Evolutionary conservation across 64 coral and sea anemone genomes (phyloP).

Genomic region (Porites lutea): DNA sequence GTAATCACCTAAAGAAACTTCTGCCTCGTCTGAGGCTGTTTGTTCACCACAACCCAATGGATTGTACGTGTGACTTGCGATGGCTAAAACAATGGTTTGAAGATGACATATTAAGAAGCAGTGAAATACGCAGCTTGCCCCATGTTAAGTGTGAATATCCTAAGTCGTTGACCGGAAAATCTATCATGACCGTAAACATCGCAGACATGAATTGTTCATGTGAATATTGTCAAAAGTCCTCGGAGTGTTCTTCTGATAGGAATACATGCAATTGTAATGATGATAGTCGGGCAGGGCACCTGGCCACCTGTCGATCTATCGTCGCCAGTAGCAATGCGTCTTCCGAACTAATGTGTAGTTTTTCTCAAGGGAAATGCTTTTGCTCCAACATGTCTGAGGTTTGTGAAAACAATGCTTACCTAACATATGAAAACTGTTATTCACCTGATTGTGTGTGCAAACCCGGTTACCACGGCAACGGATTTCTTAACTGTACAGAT

Average conservation of each 20-base stretch:
- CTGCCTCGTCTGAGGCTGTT: background rate
- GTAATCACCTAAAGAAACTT: background rate
- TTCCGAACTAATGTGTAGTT: slow-evolving; percentile 11
- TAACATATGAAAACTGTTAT: background rate
- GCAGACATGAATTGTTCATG: slow-evolving; percentile 10
- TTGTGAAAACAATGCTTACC: background rate
- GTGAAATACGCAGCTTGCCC: background rate
- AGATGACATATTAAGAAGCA: background rate
- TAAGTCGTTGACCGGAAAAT: background rate
- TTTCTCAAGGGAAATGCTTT: slow-evolving; percentile 13
- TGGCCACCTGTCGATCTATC: slow-evolving; percentile 1
- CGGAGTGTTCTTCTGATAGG: background rate
- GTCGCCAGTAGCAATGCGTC: background rate
- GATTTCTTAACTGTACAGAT: slow-evolving; percentile 18
- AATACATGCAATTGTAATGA: background rate
- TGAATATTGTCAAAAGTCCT: slow-evolving; percentile 7
- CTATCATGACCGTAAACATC: background rate
- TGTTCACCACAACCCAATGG: slow-evolving; percentile 24
- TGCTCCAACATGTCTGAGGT: slow-evolving; percentile 30
- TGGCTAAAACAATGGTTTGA: slow-evolving; percentile 47
- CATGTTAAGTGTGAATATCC: slow-evolving; percentile 16
- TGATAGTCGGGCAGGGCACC: background rate
- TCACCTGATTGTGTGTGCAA: slow-evolving; percentile 46
- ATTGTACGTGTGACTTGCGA: slow-evolving; percentile 16
- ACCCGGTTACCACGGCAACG: slow-evolving; percentile 52